Conservation (phyloP, 2,888 invertebrate genomes). For the Nemotelus pantherinus region DNA sequence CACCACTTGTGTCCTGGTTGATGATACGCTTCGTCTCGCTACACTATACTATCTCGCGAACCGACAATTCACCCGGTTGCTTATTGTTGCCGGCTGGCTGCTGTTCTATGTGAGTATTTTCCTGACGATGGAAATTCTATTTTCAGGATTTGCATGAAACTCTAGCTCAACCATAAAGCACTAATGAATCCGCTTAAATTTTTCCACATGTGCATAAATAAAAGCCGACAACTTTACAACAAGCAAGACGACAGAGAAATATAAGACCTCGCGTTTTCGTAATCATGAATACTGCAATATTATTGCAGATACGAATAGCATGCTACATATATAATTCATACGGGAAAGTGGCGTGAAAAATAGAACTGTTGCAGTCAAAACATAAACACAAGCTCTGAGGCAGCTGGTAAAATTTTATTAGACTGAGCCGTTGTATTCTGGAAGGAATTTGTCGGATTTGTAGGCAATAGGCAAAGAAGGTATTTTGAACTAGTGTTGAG, state of each 20-base stretch:
- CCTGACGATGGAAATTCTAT: constrained; percentile 35
- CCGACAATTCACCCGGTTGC: too few species aligned
- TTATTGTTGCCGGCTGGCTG: not conserved
- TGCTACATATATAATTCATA: not conserved
- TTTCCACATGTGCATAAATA: constrained; percentile 46
- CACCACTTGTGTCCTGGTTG: constrained; percentile 1
- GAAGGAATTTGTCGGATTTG: too few species aligned
- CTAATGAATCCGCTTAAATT: constrained; percentile 47
- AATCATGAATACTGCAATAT: constrained; percentile 7
- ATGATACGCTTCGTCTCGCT: too few species aligned
- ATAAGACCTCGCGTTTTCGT: constrained; percentile 16
- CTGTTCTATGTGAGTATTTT: not conserved
- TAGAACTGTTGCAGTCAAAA: not conserved
- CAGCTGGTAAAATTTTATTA: too few species aligned
- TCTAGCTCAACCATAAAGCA: constrained; percentile 38
- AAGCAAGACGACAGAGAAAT: constrained; percentile 37
- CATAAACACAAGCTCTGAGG: too few species aligned
- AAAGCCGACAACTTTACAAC: constrained; percentile 37
- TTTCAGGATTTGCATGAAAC: constrained; percentile 44
- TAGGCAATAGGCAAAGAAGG: too few species aligned
- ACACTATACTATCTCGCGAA: too few species aligned
- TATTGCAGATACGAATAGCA: not conserved
- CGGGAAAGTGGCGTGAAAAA: constrained; percentile 1
- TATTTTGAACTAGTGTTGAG: too few species aligned
- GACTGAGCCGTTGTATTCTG: too few species aligned